A percentile compares a stretch with the other conserved stretches of the same genome.
phyloP scores from a whole-genome alignment of 2,888 invertebrate genomes.

The Ophion obscuratus region DNA sequence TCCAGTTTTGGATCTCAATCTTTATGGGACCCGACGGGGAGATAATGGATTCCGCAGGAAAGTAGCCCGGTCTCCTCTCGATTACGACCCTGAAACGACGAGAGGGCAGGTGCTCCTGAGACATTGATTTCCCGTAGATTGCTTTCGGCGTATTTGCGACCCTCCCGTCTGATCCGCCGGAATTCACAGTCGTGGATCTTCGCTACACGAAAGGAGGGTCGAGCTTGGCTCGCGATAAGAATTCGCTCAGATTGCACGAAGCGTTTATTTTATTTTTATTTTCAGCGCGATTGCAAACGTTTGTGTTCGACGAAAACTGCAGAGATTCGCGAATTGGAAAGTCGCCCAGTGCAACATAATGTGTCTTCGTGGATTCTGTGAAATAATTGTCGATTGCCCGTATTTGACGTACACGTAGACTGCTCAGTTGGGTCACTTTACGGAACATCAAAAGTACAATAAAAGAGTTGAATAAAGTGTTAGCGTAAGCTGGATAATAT shows the following conservation, averaged over 20 bases:
- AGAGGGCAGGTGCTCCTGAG: slow-evolving; percentile 68
- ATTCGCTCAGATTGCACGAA: slow-evolving; percentile 58
- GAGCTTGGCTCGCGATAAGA: slow-evolving; percentile 45
- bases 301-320: slow-evolving; percentile 21
- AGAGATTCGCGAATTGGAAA: neutral
- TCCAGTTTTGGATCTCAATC: slow-evolving; percentile 70
- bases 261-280: slow-evolving; percentile 39
- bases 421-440: no score
- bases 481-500: no score
- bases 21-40: slow-evolving; percentile 65
- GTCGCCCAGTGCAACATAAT: no score
- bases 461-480: no score
- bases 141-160: slow-evolving; percentile 65
- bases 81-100: slow-evolving; percentile 69
- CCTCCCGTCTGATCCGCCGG: slow-evolving; percentile 33
- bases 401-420: no score
- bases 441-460: no score
- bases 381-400: no score
- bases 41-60: slow-evolving; percentile 67
- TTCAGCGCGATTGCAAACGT: neutral
- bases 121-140: slow-evolving; percentile 72
- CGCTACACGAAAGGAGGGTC: slow-evolving; percentile 46
- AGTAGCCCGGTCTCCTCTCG: slow-evolving; percentile 71
- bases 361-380: no score
- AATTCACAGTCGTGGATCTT: slow-evolving; percentile 50